Evolutionary conservation across 2,113 vertebrate genomes (phyloP).

Genomic region (Syngnathus typhle): DNA sequence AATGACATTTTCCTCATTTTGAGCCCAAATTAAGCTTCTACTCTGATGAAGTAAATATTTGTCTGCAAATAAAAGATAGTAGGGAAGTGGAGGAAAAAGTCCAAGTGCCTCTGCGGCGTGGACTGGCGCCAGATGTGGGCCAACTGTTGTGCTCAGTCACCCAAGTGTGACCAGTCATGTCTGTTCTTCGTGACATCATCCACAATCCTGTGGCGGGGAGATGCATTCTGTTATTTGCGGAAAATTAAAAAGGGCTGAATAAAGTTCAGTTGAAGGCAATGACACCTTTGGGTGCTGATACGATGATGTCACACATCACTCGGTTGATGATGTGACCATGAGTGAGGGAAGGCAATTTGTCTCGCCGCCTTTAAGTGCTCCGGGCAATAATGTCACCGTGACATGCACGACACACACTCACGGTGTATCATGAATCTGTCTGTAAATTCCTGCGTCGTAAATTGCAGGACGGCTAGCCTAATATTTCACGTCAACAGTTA

Average conservation of each 20-base stretch:
- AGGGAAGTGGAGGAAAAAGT: not conserved
- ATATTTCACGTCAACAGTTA: slow-evolving; percentile 39
- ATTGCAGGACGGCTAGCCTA: slow-evolving; percentile 31
- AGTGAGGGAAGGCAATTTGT: not conserved
- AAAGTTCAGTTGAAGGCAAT: too few species aligned
- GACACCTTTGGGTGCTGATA: not conserved
- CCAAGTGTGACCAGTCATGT: slow-evolving; percentile 55
- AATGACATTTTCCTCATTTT: slow-evolving; percentile 4
- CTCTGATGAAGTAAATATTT: not conserved
- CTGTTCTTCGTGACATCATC: slow-evolving; percentile 61
- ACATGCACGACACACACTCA: slow-evolving; percentile 6
- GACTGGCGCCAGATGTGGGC: slow-evolving; percentile 52
- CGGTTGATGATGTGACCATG: not conserved
- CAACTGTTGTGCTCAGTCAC: slow-evolving; percentile 64
- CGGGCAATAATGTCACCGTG: slow-evolving; percentile 38
- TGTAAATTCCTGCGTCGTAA: slow-evolving; percentile 42
- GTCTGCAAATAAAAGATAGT: not conserved
- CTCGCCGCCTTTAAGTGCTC: slow-evolving; percentile 32
- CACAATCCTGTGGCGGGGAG: not conserved
- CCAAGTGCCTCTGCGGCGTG: slow-evolving; percentile 29
- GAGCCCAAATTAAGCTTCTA: not conserved
- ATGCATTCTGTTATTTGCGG: not conserved
- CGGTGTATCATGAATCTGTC: slow-evolving; percentile 23
- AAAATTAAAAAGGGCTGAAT: too few species aligned
- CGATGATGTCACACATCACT: not conserved